Conservation (phyloP, 2,888 invertebrate species). For the Clitarchus hookeri region DNA sequence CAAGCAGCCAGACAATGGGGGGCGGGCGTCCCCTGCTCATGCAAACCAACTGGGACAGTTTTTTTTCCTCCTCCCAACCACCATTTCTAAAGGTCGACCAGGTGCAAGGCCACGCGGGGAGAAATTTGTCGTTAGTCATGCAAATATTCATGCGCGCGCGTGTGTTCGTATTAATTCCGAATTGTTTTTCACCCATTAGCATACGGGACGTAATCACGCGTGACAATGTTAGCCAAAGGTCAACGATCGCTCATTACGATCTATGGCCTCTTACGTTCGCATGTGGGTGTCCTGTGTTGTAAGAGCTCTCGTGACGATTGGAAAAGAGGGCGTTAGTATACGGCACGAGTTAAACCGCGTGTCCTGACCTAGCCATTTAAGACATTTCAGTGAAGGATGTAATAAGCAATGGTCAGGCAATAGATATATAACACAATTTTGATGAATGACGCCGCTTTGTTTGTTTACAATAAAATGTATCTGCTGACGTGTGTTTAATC, state of each 20-base stretch:
- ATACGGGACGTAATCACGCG: neutral
- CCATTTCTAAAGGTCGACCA: neutral
- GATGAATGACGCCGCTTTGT: no score
- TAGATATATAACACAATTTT: no score
- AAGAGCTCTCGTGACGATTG: neutral
- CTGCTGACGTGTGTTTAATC: no score
- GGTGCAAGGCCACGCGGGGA: neutral
- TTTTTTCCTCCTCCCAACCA: neutral
- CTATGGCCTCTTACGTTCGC: neutral
- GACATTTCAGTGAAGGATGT: no score
- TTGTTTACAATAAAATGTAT: no score
- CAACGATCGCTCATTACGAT: neutral
- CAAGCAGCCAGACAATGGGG: neutral
- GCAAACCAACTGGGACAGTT: neutral
- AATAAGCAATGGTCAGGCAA: no score
- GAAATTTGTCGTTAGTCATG: neutral
- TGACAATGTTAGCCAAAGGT: conserved; percentile 14
- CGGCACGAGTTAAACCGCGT: no score
- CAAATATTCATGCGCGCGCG: neutral
- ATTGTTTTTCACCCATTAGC: neutral
- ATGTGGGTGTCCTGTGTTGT: neutral
- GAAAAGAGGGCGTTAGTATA: no score
- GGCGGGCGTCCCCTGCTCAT: neutral
- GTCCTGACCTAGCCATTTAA: no score
- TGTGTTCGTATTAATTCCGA: neutral